phyloP scores from a whole-genome alignment of 2,797 vertebrate genomes.

The Chanos chanos region DNA sequence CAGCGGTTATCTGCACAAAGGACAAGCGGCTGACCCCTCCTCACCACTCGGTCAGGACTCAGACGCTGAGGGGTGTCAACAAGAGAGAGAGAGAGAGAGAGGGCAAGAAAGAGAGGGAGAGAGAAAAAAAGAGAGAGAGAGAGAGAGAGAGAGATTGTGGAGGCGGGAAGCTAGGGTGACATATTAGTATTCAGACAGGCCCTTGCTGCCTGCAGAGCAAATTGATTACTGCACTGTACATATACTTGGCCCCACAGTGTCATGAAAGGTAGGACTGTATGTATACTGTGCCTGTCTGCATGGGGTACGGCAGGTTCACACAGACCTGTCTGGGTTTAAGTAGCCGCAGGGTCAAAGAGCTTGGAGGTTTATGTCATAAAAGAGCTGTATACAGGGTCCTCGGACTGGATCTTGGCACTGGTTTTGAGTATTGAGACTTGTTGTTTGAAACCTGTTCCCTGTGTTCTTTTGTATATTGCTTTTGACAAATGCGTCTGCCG shows the following conservation, averaged over 20 bases:
- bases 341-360: too few species aligned
- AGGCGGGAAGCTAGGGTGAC: constrained; percentile 63
- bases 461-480: too few species aligned
- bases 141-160: background rate
- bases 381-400: too few species aligned
- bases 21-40: constrained; percentile 70
- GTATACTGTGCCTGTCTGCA: constrained; percentile 13
- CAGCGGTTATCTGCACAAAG: constrained; percentile 77
- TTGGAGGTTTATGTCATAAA: too few species aligned
- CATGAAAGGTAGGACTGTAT: constrained; percentile 76
- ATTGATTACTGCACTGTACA: constrained; percentile 87
- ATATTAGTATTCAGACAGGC: constrained; percentile 85
- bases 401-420: too few species aligned
- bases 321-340: background rate
- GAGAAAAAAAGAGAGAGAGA: background rate
- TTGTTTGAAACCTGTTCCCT: too few species aligned
- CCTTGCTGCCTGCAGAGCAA: constrained; percentile 84
- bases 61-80: constrained; percentile 56
- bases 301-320: background rate
- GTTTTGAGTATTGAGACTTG: too few species aligned
- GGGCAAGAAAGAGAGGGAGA: background rate
- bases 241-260: constrained; percentile 80
- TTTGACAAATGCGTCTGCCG: too few species aligned
- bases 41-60: constrained; percentile 73
- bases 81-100: constrained; percentile 45